Conservation (phyloP, 2,113 vertebrate species). For the Poeciliopsis prolifica region DNA sequence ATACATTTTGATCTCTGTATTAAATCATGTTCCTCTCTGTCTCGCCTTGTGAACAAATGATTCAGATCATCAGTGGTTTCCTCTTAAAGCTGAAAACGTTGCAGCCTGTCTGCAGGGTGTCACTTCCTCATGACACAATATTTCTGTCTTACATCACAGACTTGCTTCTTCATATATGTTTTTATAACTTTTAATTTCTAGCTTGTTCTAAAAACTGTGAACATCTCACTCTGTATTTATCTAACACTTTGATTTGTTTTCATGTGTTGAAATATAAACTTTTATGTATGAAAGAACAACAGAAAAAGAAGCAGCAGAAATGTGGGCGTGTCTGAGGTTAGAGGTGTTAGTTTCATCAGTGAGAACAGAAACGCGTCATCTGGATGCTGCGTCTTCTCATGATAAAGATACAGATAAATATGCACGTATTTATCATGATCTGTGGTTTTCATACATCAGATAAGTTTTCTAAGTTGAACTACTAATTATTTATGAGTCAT, state of each 20-base stretch:
- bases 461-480: no score
- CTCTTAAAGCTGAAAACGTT: not conserved
- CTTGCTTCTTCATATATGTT: not conserved
- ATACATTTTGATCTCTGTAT: not conserved
- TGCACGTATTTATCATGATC: no score
- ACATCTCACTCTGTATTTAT: not conserved
- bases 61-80: not conserved
- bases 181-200: not conserved
- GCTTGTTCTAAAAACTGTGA: not conserved
- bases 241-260: not conserved
- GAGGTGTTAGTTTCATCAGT: not conserved
- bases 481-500: no score
- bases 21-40: not conserved
- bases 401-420: not conserved
- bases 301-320: not conserved
- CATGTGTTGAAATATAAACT: not conserved
- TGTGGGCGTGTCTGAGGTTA: not conserved
- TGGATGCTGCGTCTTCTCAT: not conserved
- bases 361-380: not conserved
- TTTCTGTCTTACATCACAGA: not conserved
- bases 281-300: no score
- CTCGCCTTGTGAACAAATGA: not conserved
- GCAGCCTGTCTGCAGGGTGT: not conserved
- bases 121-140: not conserved
- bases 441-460: not conserved